Evolutionary conservation across 2,797 vertebrate species (phyloP).

Genomic region (Molossus alvarezi): DNA sequence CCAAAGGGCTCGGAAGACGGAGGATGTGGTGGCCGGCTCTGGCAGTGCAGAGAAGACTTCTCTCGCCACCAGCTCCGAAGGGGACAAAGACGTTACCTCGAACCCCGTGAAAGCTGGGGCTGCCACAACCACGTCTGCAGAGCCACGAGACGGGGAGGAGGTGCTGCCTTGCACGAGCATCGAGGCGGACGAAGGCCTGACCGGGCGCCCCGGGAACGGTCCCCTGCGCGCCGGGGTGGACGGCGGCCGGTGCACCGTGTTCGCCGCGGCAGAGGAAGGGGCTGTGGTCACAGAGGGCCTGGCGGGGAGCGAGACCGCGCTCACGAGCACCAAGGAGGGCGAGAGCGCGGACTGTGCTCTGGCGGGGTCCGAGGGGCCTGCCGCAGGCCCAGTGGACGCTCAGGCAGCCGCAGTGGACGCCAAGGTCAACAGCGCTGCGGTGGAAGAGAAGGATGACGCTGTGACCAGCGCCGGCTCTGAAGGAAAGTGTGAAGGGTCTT

Average conservation of each 20-base stretch:
- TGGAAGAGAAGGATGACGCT: conserved; percentile 92
- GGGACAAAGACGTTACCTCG: background rate
- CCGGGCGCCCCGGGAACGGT: conserved; percentile 38
- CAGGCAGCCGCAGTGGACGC: conserved; percentile 72
- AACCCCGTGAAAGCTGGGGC: conserved; percentile 79
- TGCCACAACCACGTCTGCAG: conserved; percentile 88
- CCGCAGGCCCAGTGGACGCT: conserved; percentile 65
- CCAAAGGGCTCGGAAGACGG: conserved; percentile 55
- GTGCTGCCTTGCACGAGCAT: conserved; percentile 88
- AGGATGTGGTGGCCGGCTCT: conserved; percentile 55
- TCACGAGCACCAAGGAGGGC: conserved; percentile 89
- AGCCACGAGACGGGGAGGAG: conserved; percentile 76
- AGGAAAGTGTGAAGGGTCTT: conserved; percentile 87
- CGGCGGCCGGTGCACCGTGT: conserved; percentile 85
- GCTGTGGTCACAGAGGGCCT: conserved; percentile 89
- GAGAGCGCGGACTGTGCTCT: conserved; percentile 85
- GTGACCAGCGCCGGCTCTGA: conserved; percentile 92
- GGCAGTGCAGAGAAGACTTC: conserved; percentile 82
- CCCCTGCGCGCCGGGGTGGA: conserved; percentile 65
- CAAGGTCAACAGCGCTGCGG: conserved; percentile 78
- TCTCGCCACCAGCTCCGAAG: conserved; percentile 86
- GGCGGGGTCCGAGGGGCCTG: conserved; percentile 83
- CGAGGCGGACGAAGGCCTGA: conserved; percentile 91
- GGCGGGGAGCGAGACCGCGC: conserved; percentile 89
- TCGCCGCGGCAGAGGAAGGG: conserved; percentile 89